These are phyloP conservation scores for Craterocephalus amniculus DNA, from an alignment of 2,797 vertebrate genomes.

Conservation along the genomic window DNA sequence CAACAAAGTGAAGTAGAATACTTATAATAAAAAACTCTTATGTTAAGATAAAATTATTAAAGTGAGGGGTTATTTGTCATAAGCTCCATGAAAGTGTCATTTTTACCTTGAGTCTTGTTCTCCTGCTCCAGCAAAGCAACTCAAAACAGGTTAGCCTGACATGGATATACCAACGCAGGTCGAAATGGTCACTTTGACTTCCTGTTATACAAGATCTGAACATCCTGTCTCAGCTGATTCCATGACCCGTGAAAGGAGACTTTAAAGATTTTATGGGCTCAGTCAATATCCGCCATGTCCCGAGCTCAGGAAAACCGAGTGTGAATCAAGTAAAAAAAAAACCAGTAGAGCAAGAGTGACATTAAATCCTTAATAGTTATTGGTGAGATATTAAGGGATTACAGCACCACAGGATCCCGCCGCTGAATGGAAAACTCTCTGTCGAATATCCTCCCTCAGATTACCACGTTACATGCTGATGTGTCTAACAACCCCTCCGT, in stretches of 20 bases:
- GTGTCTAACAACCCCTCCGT: conserved; percentile 50
- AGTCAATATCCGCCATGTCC: conserved; percentile 59
- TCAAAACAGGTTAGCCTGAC: conserved; percentile 48
- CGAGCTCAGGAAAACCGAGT: conserved; percentile 52
- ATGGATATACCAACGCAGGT: conserved; percentile 33
- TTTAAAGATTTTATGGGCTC: conserved; percentile 72
- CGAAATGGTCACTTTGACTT: conserved; percentile 55
- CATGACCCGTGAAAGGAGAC: conserved; percentile 61
- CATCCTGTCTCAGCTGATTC: conserved; percentile 56
- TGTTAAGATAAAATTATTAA: conserved; percentile 24
- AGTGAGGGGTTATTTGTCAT: conserved; percentile 3
- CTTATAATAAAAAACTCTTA: neutral
- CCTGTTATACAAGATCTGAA: conserved; percentile 44
- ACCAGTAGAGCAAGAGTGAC: conserved; percentile 63
- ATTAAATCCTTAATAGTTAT: conserved; percentile 80
- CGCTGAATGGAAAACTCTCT: conserved; percentile 61
- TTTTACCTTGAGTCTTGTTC: conserved; percentile 21
- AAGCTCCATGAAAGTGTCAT: neutral
- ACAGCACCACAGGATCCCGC: conserved; percentile 60
- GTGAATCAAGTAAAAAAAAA: conserved; percentile 57
- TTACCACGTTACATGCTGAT: conserved; percentile 69
- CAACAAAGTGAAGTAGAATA: conserved; percentile 24
- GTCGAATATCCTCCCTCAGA: conserved; percentile 70
- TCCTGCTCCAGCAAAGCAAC: conserved; percentile 23
- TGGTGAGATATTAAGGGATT: conserved; percentile 80